Base-by-base conservation (phyloP, 2,888 invertebrate species). In the Dicyrtoma fusca region DNA sequence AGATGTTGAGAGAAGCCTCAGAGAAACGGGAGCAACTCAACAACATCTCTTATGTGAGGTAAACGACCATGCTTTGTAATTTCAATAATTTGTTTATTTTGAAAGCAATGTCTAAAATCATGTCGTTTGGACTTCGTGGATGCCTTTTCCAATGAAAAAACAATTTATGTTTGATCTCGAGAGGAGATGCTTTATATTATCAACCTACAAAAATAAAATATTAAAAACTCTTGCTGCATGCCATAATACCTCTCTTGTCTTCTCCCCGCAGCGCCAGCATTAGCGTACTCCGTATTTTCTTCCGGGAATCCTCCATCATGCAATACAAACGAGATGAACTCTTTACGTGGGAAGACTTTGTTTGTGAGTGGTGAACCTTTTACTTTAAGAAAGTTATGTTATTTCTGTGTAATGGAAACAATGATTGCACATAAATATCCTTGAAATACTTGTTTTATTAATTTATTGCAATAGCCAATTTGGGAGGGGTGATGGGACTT, bases 271-370 rank as follows among this genome's bases (percentile, higher is more conserved):
- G 79, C 62, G 80, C 76, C 14, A 77, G 77, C 64, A 78, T 80
- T 5, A 75, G 76, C 23, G 77, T 79, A 1, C 71, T 80, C 2
- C 68, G 78, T 6, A 72, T 80, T 4, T 80, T 78, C 45, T 80
- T 80, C 59, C 69, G 79, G 17, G 79, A 80, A 57, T 75, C 76
- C 1, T 77, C 78, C 17, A 79, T 80, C n/a, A 76, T 80, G 76
- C 80, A 79, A 61, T 80, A 80, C 63, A 80, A 80, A 64, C 42
- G 80, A 17, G 80, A 79, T 69, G 79, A 79, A 69, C 69, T 80
- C 10, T 80, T 77, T 34, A 76, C 80, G 13, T 80, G 80, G 80
- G 79, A 79, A 65, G 77, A 80, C 61, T 79, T 80, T 70, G 79
- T 80, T 21, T 78, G 78, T 79, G 71, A 71, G 75, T 69, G n/a